A percentile compares a stretch with the other conserved stretches of the same genome.
Evolutionary conservation across 35 echinoderm and acorn worm genomes (phyloP).

Genomic region (Patiria miniata): DNA sequence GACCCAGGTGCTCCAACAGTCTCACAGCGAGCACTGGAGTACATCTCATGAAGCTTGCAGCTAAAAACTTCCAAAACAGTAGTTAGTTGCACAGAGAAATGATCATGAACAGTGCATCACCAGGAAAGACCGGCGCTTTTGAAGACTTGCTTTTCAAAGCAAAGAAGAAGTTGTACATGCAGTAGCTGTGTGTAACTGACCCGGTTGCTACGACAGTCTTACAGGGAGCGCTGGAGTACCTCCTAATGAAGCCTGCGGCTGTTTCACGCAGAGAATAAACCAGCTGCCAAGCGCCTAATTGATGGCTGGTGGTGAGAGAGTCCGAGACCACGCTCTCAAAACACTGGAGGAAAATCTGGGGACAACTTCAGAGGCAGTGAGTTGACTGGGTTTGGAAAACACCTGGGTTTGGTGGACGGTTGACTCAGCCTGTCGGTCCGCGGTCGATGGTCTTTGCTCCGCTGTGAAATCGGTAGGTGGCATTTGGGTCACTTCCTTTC

Average conservation of each 20-base stretch:
- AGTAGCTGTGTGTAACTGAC: too few species aligned
- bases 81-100: too few species aligned
- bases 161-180: too few species aligned
- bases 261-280: neutral
- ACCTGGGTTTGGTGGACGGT: neutral
- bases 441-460: neutral
- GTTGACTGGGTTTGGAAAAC: neutral
- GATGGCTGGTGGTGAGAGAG: neutral
- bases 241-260: slow-evolving; percentile 10
- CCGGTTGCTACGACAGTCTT: too few species aligned
- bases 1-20: too few species aligned
- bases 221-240: neutral
- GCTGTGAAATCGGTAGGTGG: neutral
- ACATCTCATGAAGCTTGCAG: too few species aligned
- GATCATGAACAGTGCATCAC: too few species aligned
- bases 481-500: neutral
- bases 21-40: too few species aligned
- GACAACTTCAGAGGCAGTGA: neutral
- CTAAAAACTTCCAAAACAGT: too few species aligned
- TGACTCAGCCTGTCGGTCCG: neutral
- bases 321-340: neutral
- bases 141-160: too few species aligned
- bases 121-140: too few species aligned
- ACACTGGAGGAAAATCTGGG: too few species aligned
- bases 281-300: slow-evolving; percentile 7